Percentiles rank a stretch among this genome's conserved stretches.
Conservation (phyloP, 2,797 vertebrate genomes). For the Protonibea diacanthus region DNA sequence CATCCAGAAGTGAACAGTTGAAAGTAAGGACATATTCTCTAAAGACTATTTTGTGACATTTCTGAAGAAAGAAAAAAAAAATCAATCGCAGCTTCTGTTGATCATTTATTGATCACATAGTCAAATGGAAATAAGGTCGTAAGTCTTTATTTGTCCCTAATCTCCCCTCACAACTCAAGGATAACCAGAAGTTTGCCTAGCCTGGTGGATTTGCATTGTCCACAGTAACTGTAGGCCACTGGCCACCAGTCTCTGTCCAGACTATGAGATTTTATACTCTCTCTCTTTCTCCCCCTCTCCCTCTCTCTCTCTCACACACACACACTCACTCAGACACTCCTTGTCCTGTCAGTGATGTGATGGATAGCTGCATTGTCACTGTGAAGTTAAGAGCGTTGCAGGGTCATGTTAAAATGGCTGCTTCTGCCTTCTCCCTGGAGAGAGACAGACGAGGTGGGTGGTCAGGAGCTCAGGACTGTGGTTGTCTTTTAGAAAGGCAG, state of each 20-base stretch:
- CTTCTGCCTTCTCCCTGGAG: conserved; percentile 61
- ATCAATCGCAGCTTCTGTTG: too few relatives aligned
- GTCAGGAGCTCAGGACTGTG: conserved; percentile 55
- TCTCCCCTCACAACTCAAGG: neutral
- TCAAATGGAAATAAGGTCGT: neutral
- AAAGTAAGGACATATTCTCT: neutral
- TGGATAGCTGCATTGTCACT: conserved; percentile 77
- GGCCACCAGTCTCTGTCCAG: conserved; percentile 12
- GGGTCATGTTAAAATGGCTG: conserved; percentile 78
- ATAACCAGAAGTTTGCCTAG: neutral
- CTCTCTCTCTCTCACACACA: conserved; percentile 9
- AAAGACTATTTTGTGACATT: neutral
- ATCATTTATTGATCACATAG: neutral
- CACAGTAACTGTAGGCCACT: conserved; percentile 3
- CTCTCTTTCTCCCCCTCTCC: neutral
- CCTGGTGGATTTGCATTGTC: neutral
- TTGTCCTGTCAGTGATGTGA: conserved; percentile 69
- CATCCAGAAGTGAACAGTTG: neutral
- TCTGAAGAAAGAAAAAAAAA: too few relatives aligned
- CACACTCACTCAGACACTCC: conserved; percentile 41
- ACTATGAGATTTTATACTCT: conserved; percentile 13
- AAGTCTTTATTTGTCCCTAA: neutral
- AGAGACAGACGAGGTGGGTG: conserved; percentile 71
- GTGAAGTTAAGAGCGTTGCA: conserved; percentile 67
- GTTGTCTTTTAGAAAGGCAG: conserved; percentile 32